phyloP scores from a whole-genome alignment of 2,797 vertebrate genomes.

The Hemitrygon akajei region DNA sequence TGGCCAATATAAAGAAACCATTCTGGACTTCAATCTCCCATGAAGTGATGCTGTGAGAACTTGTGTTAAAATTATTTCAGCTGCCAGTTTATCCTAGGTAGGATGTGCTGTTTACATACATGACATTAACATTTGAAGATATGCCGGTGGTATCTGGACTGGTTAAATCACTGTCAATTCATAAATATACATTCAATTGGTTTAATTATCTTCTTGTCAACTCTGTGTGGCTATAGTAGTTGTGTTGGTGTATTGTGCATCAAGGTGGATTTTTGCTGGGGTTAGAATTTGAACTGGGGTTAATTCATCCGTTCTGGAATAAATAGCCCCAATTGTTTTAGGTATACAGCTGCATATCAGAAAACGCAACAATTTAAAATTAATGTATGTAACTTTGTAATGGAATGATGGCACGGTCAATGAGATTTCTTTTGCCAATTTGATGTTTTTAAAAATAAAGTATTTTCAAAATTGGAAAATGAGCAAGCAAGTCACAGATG shows the following conservation, averaged over 20 bases:
- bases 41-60: not conserved
- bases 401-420: not conserved
- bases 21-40: not conserved
- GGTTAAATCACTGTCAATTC: slow-evolving; percentile 1
- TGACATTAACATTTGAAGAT: not conserved
- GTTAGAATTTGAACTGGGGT: not conserved
- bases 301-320: not conserved
- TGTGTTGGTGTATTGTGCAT: not conserved
- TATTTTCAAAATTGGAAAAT: slow-evolving; percentile 20
- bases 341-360: not conserved
- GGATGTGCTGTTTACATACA: not conserved
- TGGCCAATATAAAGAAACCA: not conserved
- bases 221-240: not conserved
- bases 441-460: not conserved
- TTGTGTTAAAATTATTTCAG: not conserved
- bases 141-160: not conserved
- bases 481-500: not conserved
- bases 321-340: not conserved
- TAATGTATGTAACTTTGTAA: not conserved
- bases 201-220: not conserved
- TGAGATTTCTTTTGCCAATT: not conserved
- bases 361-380: not conserved
- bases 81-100: not conserved
- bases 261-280: not conserved
- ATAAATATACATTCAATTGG: slow-evolving; percentile 6